Evolutionary conservation across 2,113 vertebrate genomes (phyloP), one percentile per base, ranked within the genome.

Genomic region (Syngnathus floridae): DNA sequence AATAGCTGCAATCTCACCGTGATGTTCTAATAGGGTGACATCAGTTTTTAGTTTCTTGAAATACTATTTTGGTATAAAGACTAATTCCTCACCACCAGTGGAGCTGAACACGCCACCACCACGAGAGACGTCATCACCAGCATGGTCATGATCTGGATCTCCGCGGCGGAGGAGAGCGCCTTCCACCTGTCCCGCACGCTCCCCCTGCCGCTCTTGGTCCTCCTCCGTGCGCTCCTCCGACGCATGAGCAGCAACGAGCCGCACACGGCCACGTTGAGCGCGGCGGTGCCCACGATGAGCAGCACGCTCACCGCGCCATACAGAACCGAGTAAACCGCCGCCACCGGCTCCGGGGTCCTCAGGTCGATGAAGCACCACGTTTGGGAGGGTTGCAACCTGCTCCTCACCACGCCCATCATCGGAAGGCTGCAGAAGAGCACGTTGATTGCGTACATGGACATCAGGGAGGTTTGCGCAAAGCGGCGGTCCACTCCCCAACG

Each of bases 281-380:
- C 77, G 21, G 98, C 93, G 0, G 95, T 99, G 66, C 91, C 90
- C 70, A 95, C 81, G 71, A 98, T 96, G 35, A 99, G 91, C 74
- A 95, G 89, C 73, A 95, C 92, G 84, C 94, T 97, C 86, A 95
- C 92, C 26, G 86, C 91, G 0, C 94, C 95, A 2, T 98, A 99
- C 91, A 97, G 91, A 72, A 93, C 91, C 14, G 91, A 93, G 81
- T 93, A 99, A 0, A 90, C 89, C 0, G 92, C 92, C 22, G 81
- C 57, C 49, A 62, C 91, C 62, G 11, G 73, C 80, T 71, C 82
- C 73, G 13, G 84, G 58, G 17, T 90, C 74, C 82, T 84, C 95
- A 95, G 95, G 88, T 95, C 93, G 66, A 99, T 93, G 88, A 98
- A 99, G 84, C 97, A 99, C 97, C 97, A 99, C 40, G 94, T 98